phyloP scores from a whole-genome alignment of 1,140 invertebrate genomes.

The Bombus polaris region DNA sequence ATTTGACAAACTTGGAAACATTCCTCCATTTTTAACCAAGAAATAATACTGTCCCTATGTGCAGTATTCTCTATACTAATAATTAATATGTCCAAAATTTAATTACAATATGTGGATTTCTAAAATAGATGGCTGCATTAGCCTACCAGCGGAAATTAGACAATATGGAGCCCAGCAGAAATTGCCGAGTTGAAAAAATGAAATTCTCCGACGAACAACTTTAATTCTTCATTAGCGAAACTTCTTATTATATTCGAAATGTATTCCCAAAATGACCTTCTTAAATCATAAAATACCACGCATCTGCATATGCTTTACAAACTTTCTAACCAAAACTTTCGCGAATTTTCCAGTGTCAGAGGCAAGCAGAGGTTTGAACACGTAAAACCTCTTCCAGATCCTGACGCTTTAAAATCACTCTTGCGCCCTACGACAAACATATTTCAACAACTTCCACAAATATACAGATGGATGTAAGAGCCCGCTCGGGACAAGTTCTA shows the following conservation, averaged over 20 bases:
- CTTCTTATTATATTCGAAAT: background rate
- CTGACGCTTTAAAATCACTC: background rate
- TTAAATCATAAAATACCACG: background rate
- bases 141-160: background rate
- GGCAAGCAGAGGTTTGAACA: background rate
- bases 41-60: background rate
- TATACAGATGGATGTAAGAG: background rate
- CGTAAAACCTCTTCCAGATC: background rate
- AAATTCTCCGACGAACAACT: background rate
- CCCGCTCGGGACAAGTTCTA: background rate
- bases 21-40: background rate
- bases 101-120: background rate
- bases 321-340: background rate
- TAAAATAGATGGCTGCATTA: background rate
- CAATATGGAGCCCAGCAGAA: background rate
- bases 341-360: background rate
- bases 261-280: background rate
- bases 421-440: background rate
- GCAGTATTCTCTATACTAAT: background rate
- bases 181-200: background rate
- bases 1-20: background rate
- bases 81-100: background rate
- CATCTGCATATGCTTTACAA: too few relatives aligned
- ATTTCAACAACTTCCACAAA: background rate
- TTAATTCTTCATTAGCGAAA: constrained; percentile 20